These are phyloP conservation scores for Sebastes elongatus DNA, from an alignment of 2,797 vertebrate species.

Conservation along the genomic window DNA sequence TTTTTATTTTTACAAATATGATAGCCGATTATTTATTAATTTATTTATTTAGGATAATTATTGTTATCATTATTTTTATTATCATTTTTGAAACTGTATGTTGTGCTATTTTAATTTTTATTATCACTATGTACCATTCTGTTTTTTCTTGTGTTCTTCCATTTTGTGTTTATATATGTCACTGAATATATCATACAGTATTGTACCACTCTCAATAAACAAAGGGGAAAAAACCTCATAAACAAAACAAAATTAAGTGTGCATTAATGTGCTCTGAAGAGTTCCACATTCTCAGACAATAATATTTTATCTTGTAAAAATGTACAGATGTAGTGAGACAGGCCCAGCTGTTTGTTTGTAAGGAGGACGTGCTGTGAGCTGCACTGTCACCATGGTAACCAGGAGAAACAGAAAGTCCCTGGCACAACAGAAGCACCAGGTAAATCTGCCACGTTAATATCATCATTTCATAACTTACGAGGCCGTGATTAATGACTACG, in stretches of 20 bases:
- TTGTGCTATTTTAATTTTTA: background rate
- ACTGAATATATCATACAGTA: background rate
- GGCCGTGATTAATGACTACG: slow-evolving; percentile 22
- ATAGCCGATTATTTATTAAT: background rate
- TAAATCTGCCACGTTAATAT: slow-evolving; percentile 24
- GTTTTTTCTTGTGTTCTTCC: background rate
- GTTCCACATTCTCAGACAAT: background rate
- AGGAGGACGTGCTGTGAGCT: background rate
- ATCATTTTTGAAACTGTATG: background rate
- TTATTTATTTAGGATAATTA: background rate
- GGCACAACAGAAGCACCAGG: slow-evolving; percentile 15
- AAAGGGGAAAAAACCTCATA: no score
- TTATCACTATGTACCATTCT: background rate
- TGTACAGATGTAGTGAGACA: background rate
- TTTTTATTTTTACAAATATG: background rate
- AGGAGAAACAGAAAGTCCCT: background rate
- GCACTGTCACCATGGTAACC: slow-evolving; percentile 20
- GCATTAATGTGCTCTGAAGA: background rate
- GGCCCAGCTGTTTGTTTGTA: background rate
- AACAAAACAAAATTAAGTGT: accelerated
- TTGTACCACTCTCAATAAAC: background rate
- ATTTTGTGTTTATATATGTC: background rate
- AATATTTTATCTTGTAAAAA: background rate
- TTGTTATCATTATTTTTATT: no score
- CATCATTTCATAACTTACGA: slow-evolving; percentile 31